These are phyloP conservation scores for Denticeps clupeoides DNA, from an alignment of 2,797 vertebrate species.

Conservation along the genomic window DNA sequence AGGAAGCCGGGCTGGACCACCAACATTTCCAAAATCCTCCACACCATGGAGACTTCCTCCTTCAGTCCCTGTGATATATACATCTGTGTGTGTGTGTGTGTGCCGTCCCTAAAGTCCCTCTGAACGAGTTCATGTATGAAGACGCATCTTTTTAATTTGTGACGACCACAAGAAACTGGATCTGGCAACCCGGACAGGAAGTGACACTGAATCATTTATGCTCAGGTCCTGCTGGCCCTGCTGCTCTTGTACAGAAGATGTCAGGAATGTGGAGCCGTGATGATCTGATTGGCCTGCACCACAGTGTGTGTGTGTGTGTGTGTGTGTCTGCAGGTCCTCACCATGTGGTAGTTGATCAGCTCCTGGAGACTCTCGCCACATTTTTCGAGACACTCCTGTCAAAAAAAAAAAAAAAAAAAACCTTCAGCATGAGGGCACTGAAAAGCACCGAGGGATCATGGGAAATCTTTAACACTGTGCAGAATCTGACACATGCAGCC, in stretches of 20 bases:
- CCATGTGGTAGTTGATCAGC: constrained; percentile 96
- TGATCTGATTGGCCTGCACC: constrained; percentile 14
- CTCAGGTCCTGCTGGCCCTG: constrained; percentile 8
- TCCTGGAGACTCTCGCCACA: constrained; percentile 91
- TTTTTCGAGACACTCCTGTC: constrained; percentile 86
- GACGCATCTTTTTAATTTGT: too few relatives aligned
- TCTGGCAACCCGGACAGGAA: too few relatives aligned
- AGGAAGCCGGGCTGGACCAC: too few relatives aligned
- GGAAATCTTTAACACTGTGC: neutral
- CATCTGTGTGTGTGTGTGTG: too few relatives aligned
- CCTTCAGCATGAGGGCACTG: constrained; percentile 1
- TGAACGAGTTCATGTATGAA: too few relatives aligned
- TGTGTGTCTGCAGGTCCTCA: constrained; percentile 42
- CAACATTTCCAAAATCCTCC: too few relatives aligned
- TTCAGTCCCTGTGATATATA: too few relatives aligned
- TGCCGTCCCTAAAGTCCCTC: too few relatives aligned
- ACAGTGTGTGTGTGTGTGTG: constrained; percentile 9
- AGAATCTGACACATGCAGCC: constrained; percentile 2
- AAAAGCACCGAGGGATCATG: neutral
- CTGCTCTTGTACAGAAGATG: neutral
- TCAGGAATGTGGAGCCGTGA: neutral
- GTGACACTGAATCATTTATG: constrained; percentile 18
- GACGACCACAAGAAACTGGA: too few relatives aligned
- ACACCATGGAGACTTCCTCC: too few relatives aligned
- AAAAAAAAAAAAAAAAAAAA: constrained; percentile 21